Base-by-base conservation (phyloP, 2,888 invertebrate species). In the Caenorhabditis wallacei region DNA sequence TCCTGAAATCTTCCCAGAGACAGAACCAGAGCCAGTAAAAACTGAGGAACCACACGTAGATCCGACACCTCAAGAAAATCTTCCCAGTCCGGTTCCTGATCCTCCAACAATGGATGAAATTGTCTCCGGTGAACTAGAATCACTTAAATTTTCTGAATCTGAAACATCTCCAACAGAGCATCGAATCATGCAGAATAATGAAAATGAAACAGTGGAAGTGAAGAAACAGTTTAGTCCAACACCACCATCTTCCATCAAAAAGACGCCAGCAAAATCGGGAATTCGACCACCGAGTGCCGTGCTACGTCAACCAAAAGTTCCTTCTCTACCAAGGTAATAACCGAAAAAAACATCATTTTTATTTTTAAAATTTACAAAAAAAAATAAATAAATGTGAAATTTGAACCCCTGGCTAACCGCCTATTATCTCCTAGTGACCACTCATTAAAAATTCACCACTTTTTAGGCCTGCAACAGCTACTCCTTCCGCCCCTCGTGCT, bases 261-360 rank as follows among this genome's bases (percentile, higher is more conserved):
- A 40, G 40, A 70, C 63, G 1, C 68, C 82, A 1, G 54, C n/a
- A 2, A 30, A 56, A 20, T 79, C 82, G 8, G 82, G 82, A 26
- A 82, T 82, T 11, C 54, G 74, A 7, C 72, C 79, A 5, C 82
- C 82, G 11, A 79, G 40, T 18, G 70, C 76, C 0, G 66, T 81
- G 24, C 18, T 81, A 37, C 46, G 81, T 10, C 35, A 63, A n/a
- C 80, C 80, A 1, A 74, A 59, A 30, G 26, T 46, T 30, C 37
- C 61, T 11, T 20, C 30, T n/a, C 54, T 7, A 7, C n/a, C 13
- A 24, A 22, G 35, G 64, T 51, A 11, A 40, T 40, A 40, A 30
- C 30, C 30, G 8, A 30, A 30, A 3, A 8, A 30, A 3, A 30
- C 30, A 8, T n/a, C n/a, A n/a, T n/a, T n/a, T n/a, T n/a, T n/a